These are phyloP conservation scores for Leptinotarsa texana DNA, from an alignment of 1,140 invertebrate species.

Conservation along the genomic window DNA sequence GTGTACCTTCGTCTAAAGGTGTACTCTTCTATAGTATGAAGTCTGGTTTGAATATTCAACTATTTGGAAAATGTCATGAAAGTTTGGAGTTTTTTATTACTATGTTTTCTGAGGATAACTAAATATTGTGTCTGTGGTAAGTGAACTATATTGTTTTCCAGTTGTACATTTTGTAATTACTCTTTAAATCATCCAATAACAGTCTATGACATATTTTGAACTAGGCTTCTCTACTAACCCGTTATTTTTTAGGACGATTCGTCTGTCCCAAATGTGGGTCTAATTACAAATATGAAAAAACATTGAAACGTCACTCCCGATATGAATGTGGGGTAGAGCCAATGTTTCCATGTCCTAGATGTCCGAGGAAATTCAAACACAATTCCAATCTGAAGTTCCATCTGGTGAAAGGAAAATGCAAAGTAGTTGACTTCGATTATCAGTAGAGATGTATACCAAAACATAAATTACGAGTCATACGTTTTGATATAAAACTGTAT, in stretches of 20 bases:
- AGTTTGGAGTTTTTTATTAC: too few species aligned
- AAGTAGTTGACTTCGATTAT: background rate
- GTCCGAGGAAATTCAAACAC: slow-evolving; percentile 37
- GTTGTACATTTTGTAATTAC: background rate
- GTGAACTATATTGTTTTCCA: background rate
- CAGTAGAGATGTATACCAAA: too few species aligned
- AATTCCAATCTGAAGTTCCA: slow-evolving; percentile 41
- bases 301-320: slow-evolving; percentile 58
- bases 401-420: slow-evolving; percentile 13
- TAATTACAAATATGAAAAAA: slow-evolving; percentile 44
- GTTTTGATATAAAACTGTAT: too few species aligned
- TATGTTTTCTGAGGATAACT: too few species aligned
- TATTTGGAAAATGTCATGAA: too few species aligned
- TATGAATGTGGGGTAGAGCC: slow-evolving; percentile 60
- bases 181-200: background rate
- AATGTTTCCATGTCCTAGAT: slow-evolving; percentile 43
- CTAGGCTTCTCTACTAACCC: background rate
- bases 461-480: too few species aligned
- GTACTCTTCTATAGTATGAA: too few species aligned
- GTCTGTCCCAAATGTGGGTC: slow-evolving; percentile 26
- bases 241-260: slow-evolving; percentile 21
- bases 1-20: too few species aligned
- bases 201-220: background rate
- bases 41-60: too few species aligned
- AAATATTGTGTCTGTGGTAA: too few species aligned